Evolutionary conservation across 2,113 vertebrate species (phyloP).

Genomic region (Prunella himalayana): DNA sequence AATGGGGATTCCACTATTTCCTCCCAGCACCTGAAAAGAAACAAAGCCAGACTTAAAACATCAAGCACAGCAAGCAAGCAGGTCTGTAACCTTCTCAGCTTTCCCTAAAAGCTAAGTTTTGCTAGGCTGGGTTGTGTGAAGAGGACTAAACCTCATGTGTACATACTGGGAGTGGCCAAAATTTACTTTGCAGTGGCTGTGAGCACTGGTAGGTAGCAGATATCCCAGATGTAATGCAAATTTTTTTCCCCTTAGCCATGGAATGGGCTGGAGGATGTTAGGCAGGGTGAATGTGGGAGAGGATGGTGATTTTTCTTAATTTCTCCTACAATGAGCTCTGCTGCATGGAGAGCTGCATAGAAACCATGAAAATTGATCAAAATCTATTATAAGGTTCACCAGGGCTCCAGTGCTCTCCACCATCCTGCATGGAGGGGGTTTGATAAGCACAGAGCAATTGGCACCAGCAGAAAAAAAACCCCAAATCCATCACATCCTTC

Average conservation of each 20-base stretch:
- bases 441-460: neutral
- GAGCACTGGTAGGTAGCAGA: neutral
- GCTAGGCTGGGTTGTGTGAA: neutral
- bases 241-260: neutral
- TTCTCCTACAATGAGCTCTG: neutral
- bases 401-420: neutral
- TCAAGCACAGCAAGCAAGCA: neutral
- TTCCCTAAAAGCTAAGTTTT: neutral
- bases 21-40: constrained; percentile 90
- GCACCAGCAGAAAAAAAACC: neutral
- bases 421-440: neutral
- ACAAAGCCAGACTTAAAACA: constrained; percentile 9
- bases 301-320: neutral
- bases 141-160: neutral
- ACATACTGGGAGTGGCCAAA: neutral
- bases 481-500: neutral
- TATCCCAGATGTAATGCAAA: neutral
- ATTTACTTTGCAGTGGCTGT: neutral
- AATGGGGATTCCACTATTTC: constrained; percentile 76
- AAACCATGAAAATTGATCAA: neutral
- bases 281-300: neutral
- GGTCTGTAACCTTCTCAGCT: neutral
- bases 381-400: neutral
- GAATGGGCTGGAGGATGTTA: neutral
- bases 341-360: neutral